Evolutionary conservation across 2,113 vertebrate genomes (phyloP).

Genomic region (Puma concolor): DNA sequence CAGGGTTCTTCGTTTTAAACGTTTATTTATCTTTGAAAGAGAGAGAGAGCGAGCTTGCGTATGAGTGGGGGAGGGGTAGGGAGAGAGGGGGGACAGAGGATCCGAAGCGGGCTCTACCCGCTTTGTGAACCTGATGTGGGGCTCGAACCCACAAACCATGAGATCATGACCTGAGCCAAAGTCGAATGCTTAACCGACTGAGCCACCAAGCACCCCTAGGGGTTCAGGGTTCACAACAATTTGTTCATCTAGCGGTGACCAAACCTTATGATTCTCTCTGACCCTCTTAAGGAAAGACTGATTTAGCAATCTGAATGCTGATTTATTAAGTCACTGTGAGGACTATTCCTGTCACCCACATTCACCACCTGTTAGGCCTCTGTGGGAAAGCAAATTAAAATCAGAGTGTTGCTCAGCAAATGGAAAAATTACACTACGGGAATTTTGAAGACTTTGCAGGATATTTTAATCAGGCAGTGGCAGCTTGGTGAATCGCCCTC

Average conservation of each 20-base stretch:
- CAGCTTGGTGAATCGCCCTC: not conserved
- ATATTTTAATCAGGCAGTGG: conserved; percentile 36
- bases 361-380: not conserved
- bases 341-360: not conserved
- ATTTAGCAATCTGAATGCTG: not conserved
- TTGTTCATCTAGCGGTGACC: not conserved
- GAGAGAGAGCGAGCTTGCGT: too few species aligned
- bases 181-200: too few species aligned
- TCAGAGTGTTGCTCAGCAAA: conserved; percentile 14
- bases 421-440: conserved; percentile 41
- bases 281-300: not conserved
- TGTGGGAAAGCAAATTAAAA: conserved; percentile 45
- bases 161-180: too few species aligned
- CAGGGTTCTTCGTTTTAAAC: too few species aligned
- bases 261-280: not conserved
- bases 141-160: too few species aligned
- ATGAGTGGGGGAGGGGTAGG: too few species aligned
- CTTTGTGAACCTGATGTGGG: too few species aligned
- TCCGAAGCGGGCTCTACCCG: too few species aligned
- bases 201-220: too few species aligned
- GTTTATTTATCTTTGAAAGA: too few species aligned
- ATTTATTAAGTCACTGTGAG: conserved; percentile 14
- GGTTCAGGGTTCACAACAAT: not conserved
- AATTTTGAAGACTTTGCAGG: not conserved
- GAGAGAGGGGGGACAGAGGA: too few species aligned